These are phyloP conservation scores for Pelosia muscerda DNA, from an alignment of 2,888 invertebrate genomes.

Conservation along the genomic window DNA sequence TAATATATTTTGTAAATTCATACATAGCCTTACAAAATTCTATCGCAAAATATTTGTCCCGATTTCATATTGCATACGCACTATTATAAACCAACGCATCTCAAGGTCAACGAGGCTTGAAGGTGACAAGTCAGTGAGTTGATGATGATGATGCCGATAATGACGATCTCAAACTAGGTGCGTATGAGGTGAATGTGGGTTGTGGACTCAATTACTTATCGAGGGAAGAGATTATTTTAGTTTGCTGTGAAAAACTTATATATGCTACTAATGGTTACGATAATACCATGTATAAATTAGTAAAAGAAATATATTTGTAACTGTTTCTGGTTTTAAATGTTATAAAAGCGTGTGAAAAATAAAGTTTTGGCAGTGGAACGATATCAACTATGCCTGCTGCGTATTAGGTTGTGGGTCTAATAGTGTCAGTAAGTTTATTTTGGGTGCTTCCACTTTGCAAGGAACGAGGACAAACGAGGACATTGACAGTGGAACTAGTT, in stretches of 20 bases:
- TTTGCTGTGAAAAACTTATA: background rate
- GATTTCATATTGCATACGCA: constrained; percentile 5
- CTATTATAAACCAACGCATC: constrained; percentile 14
- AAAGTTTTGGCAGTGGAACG: background rate
- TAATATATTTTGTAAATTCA: too few relatives aligned
- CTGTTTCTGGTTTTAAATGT: background rate
- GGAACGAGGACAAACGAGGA: too few relatives aligned
- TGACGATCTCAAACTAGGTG: constrained; percentile 33
- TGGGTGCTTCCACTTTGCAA: too few relatives aligned
- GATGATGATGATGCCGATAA: constrained; percentile 41
- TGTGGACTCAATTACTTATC: constrained; percentile 16
- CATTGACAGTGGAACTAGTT: too few relatives aligned
- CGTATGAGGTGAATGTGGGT: background rate
- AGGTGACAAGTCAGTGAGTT: constrained; percentile 43
- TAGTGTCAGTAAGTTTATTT: too few relatives aligned
- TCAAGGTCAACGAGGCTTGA: constrained; percentile 42
- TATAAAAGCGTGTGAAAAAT: background rate
- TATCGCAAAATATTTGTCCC: constrained; percentile 11
- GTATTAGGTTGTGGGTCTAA: too few relatives aligned
- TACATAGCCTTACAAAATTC: background rate
- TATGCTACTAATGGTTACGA: background rate
- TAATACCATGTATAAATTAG: background rate
- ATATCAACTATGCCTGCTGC: too few relatives aligned
- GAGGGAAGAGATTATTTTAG: background rate
- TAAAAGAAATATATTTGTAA: background rate